These are phyloP conservation scores for Myathropa florea DNA, from an alignment of 2,888 invertebrate species.

Conservation along the genomic window DNA sequence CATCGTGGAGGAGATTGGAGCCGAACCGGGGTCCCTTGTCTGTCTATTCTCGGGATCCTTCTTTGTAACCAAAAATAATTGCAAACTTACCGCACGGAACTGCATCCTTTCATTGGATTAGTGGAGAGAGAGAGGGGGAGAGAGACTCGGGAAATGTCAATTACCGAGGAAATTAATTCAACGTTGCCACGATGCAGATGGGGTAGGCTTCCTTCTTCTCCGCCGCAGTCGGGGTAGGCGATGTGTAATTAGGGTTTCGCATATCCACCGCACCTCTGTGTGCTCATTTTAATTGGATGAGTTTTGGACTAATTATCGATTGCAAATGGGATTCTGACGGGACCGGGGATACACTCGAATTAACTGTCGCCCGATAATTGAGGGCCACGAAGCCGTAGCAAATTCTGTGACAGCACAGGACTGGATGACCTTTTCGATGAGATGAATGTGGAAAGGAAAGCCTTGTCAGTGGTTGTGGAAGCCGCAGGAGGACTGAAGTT, in stretches of 20 bases:
- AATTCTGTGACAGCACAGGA: too few species aligned
- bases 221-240: too few species aligned
- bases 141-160: background rate
- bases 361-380: too few species aligned
- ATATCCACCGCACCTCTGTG: background rate
- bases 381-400: too few species aligned
- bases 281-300: background rate
- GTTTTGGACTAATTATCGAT: background rate
- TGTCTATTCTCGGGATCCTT: background rate
- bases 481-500: too few species aligned
- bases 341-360: background rate
- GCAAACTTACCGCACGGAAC: background rate
- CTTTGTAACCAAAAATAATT: background rate
- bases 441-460: too few species aligned
- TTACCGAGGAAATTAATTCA: conserved; percentile 31
- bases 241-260: background rate
- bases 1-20: background rate
- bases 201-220: background rate
- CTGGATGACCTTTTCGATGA: too few species aligned
- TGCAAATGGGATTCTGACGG: background rate
- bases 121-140: background rate
- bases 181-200: background rate
- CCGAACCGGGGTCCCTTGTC: background rate
- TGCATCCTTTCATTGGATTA: background rate
- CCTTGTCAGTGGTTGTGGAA: too few species aligned